phyloP scores from a whole-genome alignment of 2,113 vertebrate genomes.

The Sisor rabdophorus region DNA sequence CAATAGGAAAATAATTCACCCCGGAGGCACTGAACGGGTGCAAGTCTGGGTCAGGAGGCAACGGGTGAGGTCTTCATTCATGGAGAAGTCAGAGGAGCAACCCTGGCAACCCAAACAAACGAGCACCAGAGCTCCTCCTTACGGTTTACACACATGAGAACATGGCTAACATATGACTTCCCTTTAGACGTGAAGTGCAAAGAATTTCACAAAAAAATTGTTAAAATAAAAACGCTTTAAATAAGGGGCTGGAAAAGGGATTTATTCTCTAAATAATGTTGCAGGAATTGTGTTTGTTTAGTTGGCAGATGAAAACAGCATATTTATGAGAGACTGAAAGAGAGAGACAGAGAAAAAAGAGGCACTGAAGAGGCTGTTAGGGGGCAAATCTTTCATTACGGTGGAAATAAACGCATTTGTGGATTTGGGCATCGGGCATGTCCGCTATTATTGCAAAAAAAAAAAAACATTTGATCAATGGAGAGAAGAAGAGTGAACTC shows the following conservation, averaged over 20 bases:
- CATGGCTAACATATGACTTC: background rate
- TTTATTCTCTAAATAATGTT: slow-evolving; percentile 69
- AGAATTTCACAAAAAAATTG: background rate
- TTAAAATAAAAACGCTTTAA: slow-evolving; percentile 55
- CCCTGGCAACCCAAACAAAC: slow-evolving; percentile 31
- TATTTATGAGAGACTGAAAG: slow-evolving; percentile 68
- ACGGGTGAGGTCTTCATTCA: slow-evolving; percentile 52
- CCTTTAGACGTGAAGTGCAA: background rate
- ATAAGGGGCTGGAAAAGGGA: slow-evolving; percentile 65
- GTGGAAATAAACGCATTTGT: slow-evolving; percentile 84
- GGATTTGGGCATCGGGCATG: slow-evolving; percentile 87
- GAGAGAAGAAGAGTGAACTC: slow-evolving; percentile 62
- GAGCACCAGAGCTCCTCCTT: background rate
- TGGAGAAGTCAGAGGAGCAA: slow-evolving; percentile 23
- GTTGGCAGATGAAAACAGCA: slow-evolving; percentile 67
- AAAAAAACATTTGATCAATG: slow-evolving; percentile 79
- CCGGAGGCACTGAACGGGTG: slow-evolving; percentile 66
- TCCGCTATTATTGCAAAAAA: slow-evolving; percentile 81
- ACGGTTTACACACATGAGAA: slow-evolving; percentile 5
- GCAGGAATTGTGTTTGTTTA: slow-evolving; percentile 64
- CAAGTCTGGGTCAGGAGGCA: slow-evolving; percentile 68
- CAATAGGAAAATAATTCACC: slow-evolving; percentile 55
- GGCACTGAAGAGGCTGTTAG: slow-evolving; percentile 82
- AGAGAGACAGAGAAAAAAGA: slow-evolving; percentile 50
- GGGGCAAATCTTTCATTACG: slow-evolving; percentile 89